Evolutionary conservation across 2,113 vertebrate species (phyloP).

Genomic region (Mandrillus leucophaeus): DNA sequence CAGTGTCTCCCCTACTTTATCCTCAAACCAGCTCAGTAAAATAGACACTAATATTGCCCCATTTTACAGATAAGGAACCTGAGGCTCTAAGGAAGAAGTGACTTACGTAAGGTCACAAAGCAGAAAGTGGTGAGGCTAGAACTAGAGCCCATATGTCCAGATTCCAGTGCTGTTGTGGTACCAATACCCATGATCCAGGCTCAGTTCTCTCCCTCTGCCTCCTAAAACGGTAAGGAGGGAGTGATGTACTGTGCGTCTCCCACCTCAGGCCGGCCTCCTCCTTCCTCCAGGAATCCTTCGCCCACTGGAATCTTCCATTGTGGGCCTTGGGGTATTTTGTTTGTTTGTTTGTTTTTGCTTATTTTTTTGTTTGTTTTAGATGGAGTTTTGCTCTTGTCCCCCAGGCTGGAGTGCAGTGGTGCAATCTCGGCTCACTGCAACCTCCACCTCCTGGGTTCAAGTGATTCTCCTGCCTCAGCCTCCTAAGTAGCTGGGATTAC

Average conservation of each 20-base stretch:
- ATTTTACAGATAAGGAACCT: neutral
- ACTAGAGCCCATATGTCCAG: rapidly evolving
- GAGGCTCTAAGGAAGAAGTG: neutral
- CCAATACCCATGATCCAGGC: neutral
- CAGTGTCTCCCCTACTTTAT: neutral
- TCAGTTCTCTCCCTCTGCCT: neutral
- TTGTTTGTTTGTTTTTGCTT: too few species aligned
- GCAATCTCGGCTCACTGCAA: too few species aligned
- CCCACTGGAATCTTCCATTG: neutral
- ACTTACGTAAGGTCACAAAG: neutral
- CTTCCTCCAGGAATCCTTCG: neutral
- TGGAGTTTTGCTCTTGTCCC: too few species aligned
- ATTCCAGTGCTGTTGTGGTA: neutral
- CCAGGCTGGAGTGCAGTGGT: too few species aligned
- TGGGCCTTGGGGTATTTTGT: too few species aligned
- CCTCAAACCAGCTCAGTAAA: neutral
- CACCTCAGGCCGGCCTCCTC: neutral
- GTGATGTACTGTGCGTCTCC: rapidly evolving
- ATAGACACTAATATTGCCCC: neutral
- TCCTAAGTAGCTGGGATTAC: too few species aligned
- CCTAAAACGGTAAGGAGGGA: neutral
- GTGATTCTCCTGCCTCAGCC: too few species aligned
- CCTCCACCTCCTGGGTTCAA: too few species aligned
- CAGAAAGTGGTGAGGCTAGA: neutral
- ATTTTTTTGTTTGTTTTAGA: too few species aligned